Evolutionary conservation across 1,140 invertebrate species (phyloP).

Genomic region (Drosophila subpulchrella): DNA sequence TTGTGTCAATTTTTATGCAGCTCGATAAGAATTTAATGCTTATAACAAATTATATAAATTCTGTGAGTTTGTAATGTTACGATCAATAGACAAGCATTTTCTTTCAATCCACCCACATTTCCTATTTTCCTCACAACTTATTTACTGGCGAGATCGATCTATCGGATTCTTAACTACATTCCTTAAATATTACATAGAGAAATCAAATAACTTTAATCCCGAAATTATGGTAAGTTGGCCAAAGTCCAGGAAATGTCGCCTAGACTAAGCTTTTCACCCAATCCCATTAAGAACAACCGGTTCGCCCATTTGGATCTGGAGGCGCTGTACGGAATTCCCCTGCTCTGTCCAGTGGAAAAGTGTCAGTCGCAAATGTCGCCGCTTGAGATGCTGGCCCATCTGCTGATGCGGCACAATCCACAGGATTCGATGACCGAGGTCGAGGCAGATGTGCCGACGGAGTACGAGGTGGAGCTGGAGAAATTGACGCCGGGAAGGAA

Average conservation of each 20-base stretch:
- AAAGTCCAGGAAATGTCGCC: background rate
- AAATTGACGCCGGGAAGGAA: conserved; percentile 3
- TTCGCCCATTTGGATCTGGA: conserved; percentile 4
- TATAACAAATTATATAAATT: no score
- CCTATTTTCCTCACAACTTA: background rate
- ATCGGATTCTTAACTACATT: background rate
- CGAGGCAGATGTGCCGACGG: background rate
- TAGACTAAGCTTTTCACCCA: no score
- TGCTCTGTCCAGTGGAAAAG: background rate
- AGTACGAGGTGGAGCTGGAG: conserved; percentile 1
- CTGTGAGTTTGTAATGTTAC: background rate
- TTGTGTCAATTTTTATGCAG: no score
- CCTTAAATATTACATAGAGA: background rate
- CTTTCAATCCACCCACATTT: background rate
- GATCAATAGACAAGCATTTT: background rate
- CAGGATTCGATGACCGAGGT: conserved; percentile 11
- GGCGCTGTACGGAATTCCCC: conserved; percentile 1
- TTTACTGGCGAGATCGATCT: background rate
- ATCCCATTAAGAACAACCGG: background rate
- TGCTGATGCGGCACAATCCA: conserved; percentile 2
- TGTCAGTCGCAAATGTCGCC: conserved; percentile 4
- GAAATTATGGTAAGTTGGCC: background rate
- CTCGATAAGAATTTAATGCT: no score
- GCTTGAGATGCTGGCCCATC: conserved; percentile 8
- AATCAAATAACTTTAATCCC: background rate